Base-by-base conservation (phyloP, 2,797 vertebrate genomes). In the Muscicapa striata region DNA sequence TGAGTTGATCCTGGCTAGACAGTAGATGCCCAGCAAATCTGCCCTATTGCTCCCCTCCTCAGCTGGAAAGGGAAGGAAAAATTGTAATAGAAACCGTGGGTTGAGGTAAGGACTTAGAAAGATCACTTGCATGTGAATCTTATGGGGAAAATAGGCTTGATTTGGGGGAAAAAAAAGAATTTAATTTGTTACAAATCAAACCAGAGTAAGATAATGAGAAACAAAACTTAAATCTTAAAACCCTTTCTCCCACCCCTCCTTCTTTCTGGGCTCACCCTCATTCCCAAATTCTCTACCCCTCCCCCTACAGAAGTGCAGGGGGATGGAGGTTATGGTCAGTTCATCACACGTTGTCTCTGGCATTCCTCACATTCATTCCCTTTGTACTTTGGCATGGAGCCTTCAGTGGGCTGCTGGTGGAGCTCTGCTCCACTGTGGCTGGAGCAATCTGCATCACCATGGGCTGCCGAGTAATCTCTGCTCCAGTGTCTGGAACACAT, bases 401-500 rank as follows among this genome's bases (percentile, higher is more conserved):
- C 18, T 32, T n/a, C 36, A 29, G 13, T 20, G 32, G 32, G 19
- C 12, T 36, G 13, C 22, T 12, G 15, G 9, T 48, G 27, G 10
- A 32, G 41, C 11, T 62, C 30, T 55, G 32, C 11, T 41, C 32
- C 13, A 13, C 18, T 62, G 11, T 24, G 15, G 26, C 27, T 49
- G 48, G 18, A 24, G 6, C 32, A 29, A 8, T 16, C 32, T 36
- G 22, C 36, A 16, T 43, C 8, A 18, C 43, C 32, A 15, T 0
- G 1, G 32, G 15, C 27, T 63, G 38, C 36, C 0, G 0, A 4
- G 23, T 23, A n/a, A 49, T 22, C 43, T 63, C 29, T 57, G 8
- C 23, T 69, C 49, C 38, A 62, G 5, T 6, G 12, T 38, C 32
- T 69, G 36, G 4, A 45, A 13, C 20, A 13, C 4, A 8, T 43